phyloP scores from a whole-genome alignment of 2,113 vertebrate genomes.

The Hystrix brachyura region DNA sequence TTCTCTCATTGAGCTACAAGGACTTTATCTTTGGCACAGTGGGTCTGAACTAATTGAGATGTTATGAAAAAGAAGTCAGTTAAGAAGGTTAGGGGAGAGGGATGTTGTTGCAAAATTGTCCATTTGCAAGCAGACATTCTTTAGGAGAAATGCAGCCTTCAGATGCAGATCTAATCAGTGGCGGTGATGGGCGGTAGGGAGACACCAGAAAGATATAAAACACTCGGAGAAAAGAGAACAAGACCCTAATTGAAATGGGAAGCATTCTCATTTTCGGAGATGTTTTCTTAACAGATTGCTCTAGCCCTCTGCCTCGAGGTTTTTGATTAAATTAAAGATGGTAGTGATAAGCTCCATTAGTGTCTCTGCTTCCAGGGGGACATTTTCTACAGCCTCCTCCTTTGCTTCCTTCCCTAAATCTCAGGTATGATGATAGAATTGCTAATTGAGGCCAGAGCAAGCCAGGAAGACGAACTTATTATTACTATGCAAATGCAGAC shows the following conservation, averaged over 20 bases:
- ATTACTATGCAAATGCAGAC: constrained; percentile 87
- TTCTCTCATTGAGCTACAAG: constrained; percentile 68
- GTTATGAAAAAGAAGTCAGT: constrained; percentile 81
- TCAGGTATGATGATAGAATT: constrained; percentile 84
- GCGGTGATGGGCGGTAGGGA: not conserved
- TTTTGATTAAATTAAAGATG: constrained; percentile 93
- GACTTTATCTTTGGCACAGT: constrained; percentile 72
- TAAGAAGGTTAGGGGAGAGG: constrained; percentile 54
- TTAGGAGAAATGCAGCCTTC: constrained; percentile 64
- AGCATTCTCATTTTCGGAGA: constrained; percentile 91
- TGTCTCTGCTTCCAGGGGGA: constrained; percentile 89
- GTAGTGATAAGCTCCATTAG: constrained; percentile 92
- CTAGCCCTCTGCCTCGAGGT: constrained; percentile 86
- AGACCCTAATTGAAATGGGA: constrained; percentile 89
- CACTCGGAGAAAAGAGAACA: constrained; percentile 29
- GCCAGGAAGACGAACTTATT: constrained; percentile 84
- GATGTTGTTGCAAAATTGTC: constrained; percentile 55
- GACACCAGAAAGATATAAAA: constrained; percentile 13
- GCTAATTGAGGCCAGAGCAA: constrained; percentile 83
- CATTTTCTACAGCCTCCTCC: constrained; percentile 82
- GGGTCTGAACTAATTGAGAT: constrained; percentile 84
- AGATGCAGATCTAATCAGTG: constrained; percentile 42
- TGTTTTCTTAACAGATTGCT: constrained; percentile 92
- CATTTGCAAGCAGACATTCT: constrained; percentile 19
- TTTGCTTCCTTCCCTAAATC: constrained; percentile 78